These are phyloP conservation scores for Pelodytes ibericus DNA, from an alignment of 2,797 vertebrate species.

Conservation along the genomic window DNA sequence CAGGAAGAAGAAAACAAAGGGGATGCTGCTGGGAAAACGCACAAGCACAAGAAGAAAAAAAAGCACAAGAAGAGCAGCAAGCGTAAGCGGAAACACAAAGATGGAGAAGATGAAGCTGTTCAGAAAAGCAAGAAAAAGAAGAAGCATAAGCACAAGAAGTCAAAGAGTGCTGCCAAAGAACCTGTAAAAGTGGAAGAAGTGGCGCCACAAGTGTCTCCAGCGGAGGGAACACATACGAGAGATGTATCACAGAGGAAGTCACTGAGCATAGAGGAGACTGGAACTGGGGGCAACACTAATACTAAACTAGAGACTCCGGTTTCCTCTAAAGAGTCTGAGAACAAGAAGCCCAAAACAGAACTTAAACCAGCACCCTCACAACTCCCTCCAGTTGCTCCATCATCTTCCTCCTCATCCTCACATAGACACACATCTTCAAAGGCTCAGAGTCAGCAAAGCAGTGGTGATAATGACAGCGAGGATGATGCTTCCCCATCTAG, in stretches of 20 bases:
- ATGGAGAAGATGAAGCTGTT: constrained; percentile 73
- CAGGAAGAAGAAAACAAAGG: constrained; percentile 69
- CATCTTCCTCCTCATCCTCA: constrained; percentile 72
- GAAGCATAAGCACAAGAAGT: constrained; percentile 92
- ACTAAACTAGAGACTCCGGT: constrained; percentile 71
- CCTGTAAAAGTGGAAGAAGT: constrained; percentile 72
- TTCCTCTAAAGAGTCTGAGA: constrained; percentile 79
- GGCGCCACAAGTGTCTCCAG: background rate
- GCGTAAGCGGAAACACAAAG: constrained; percentile 80
- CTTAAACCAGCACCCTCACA: constrained; percentile 60
- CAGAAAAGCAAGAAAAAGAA: constrained; percentile 93
- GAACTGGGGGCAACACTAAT: constrained; percentile 65
- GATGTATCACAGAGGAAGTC: constrained; percentile 76
- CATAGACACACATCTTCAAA: constrained; percentile 66
- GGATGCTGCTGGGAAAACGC: constrained; percentile 70
- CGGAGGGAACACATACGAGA: constrained; percentile 70
- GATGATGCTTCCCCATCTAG: constrained; percentile 73
- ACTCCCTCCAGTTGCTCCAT: constrained; percentile 18
- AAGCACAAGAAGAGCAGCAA: constrained; percentile 95
- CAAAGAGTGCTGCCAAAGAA: constrained; percentile 68
- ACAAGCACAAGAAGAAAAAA: constrained; percentile 95
- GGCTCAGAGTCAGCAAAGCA: constrained; percentile 75
- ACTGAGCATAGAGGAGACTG: constrained; percentile 67
- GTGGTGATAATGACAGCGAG: constrained; percentile 87
- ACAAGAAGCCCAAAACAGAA: constrained; percentile 80